Conservation (phyloP, 2,888 invertebrate species). For the Drosophila mulleri region DNA sequence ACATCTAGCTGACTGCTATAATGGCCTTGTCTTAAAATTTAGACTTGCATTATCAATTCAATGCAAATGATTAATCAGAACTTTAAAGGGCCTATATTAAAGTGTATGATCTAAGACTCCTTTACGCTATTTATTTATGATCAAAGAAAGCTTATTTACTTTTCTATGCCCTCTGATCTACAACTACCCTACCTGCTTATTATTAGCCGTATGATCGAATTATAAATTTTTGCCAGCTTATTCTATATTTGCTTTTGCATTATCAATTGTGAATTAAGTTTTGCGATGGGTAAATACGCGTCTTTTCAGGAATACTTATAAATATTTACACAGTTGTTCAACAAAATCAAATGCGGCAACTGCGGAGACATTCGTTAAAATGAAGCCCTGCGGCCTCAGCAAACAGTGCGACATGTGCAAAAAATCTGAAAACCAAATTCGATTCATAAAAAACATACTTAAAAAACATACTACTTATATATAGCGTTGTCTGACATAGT, state of each 20-base stretch:
- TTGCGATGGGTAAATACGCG: conserved; percentile 24
- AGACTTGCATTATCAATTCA: background rate
- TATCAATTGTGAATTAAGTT: conserved; percentile 21
- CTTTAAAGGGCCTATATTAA: too few species aligned
- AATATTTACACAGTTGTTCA: conserved; percentile 53
- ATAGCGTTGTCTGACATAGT: conserved; percentile 41
- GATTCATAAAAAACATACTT: conserved; percentile 6
- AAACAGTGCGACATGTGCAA: conserved; percentile 50
- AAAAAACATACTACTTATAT: conserved; percentile 10
- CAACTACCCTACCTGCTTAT: conserved; percentile 1
- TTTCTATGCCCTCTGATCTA: too few species aligned
- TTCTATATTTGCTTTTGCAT: conserved; percentile 3
- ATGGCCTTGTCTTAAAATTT: too few species aligned
- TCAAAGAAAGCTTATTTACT: too few species aligned
- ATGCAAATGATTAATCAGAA: too few species aligned
- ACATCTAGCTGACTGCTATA: background rate
- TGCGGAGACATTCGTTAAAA: conserved; percentile 7
- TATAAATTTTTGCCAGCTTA: background rate
- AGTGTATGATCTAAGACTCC: background rate
- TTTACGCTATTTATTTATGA: background rate
- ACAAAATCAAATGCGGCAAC: conserved; percentile 1
- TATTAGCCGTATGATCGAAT: background rate
- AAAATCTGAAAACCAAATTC: conserved; percentile 21
- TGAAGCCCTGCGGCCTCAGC: conserved; percentile 19
- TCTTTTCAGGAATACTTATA: conserved; percentile 18